phyloP scores from a whole-genome alignment of 2,113 vertebrate species.

The Mastomys natalensis region DNA sequence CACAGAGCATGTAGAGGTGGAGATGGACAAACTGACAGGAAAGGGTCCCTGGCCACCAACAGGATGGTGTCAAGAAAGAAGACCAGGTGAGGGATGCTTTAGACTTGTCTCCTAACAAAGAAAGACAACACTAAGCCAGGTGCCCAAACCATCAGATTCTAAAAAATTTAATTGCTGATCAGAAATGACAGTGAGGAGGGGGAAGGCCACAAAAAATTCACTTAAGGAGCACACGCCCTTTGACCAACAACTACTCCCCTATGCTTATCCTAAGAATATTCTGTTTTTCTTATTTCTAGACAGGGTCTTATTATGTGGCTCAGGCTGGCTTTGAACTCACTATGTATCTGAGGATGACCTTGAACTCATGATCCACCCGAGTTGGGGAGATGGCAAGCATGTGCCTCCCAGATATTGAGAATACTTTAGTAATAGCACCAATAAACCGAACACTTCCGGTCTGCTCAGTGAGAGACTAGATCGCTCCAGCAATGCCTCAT shows the following conservation, averaged over 20 bases:
- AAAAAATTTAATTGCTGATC: not conserved
- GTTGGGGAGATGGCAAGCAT: too few relatives aligned
- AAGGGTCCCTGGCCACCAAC: not conserved
- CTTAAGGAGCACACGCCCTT: not conserved
- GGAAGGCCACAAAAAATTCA: not conserved
- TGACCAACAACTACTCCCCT: not conserved
- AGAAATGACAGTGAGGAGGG: fast-evolving
- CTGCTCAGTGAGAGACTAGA: not conserved
- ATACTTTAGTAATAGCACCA: not conserved
- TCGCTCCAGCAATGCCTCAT: not conserved
- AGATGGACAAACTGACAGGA: not conserved
- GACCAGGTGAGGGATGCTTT: fast-evolving
- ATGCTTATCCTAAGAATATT: not conserved
- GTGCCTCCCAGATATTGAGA: not conserved
- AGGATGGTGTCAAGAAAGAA: not conserved
- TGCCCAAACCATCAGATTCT: not conserved
- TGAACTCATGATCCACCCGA: not conserved
- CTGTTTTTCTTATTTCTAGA: not conserved
- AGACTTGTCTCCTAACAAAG: not conserved
- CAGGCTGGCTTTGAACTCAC: not conserved
- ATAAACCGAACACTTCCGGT: not conserved
- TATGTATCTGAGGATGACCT: not conserved
- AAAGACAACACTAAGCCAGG: not conserved
- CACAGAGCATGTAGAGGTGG: not conserved
- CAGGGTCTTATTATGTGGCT: not conserved